Percentiles rank a stretch among this genome's conserved stretches.
These are phyloP conservation scores for Crioceris asparagi DNA, from an alignment of 2,888 invertebrate genomes.

Conservation along the genomic window DNA sequence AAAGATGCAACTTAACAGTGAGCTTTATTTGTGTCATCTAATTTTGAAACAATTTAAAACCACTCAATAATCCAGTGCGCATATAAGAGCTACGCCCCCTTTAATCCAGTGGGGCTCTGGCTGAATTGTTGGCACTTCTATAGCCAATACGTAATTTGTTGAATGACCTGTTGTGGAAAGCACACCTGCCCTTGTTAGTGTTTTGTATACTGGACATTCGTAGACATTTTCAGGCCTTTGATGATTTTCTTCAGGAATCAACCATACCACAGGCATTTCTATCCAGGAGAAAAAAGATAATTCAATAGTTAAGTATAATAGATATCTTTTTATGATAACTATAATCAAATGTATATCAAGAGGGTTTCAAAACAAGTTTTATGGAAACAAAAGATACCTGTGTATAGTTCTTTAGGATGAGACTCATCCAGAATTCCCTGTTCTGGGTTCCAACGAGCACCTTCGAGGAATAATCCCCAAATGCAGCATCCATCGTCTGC, in stretches of 20 bases:
- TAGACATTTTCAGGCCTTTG: slow-evolving; percentile 42
- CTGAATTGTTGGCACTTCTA: slow-evolving; percentile 47
- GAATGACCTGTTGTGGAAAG: slow-evolving; percentile 60
- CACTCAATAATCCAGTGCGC: slow-evolving; percentile 44
- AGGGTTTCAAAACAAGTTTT: too few species aligned
- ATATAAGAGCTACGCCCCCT: slow-evolving; percentile 49
- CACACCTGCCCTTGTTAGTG: slow-evolving; percentile 49
- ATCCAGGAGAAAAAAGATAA: too few species aligned
- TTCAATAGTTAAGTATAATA: too few species aligned
- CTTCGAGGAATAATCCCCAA: slow-evolving; percentile 62
- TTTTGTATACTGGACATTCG: slow-evolving; percentile 56
- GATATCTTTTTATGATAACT: too few species aligned
- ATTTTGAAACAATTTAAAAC: too few species aligned
- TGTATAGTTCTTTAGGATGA: slow-evolving; percentile 57
- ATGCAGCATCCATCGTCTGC: slow-evolving; percentile 54
- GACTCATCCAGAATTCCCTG: slow-evolving; percentile 49
- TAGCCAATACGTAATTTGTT: slow-evolving; percentile 54
- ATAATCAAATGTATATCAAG: too few species aligned
- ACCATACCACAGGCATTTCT: slow-evolving; percentile 62
- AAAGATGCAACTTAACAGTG: too few species aligned
- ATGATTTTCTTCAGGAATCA: slow-evolving; percentile 56
- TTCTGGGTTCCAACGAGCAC: slow-evolving; percentile 60
- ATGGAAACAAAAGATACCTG: slow-evolving; percentile 43
- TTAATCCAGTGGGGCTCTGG: slow-evolving; percentile 51
- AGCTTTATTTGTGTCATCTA: too few species aligned